phyloP scores from a whole-genome alignment of 2,888 invertebrate genomes.

The Andrena camellia region DNA sequence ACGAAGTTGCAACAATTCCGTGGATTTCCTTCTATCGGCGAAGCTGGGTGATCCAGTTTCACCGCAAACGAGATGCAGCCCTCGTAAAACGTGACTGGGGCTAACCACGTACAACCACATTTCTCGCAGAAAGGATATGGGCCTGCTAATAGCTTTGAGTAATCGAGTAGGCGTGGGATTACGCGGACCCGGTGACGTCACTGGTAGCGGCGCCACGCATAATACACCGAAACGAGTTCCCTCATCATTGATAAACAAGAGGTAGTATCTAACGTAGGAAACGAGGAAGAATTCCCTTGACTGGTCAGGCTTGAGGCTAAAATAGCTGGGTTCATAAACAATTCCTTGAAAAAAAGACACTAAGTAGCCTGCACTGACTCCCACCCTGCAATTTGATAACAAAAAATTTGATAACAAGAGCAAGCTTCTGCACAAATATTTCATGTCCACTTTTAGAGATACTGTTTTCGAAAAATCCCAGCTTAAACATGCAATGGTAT shows the following conservation, averaged over 20 bases:
- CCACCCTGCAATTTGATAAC: too few species aligned
- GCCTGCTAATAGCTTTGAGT: constrained; percentile 29
- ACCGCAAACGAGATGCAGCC: constrained; percentile 30
- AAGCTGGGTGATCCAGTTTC: constrained; percentile 45
- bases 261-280: too few species aligned
- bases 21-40: constrained; percentile 14
- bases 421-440: too few species aligned
- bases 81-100: constrained; percentile 49
- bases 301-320: too few species aligned
- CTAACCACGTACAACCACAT: constrained; percentile 21
- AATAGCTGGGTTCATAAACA: too few species aligned
- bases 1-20: background rate
- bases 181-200: constrained; percentile 52
- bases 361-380: too few species aligned
- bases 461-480: too few species aligned
- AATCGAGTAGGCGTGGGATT: constrained; percentile 55
- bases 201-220: constrained; percentile 40
- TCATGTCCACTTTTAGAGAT: too few species aligned
- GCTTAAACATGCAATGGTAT: too few species aligned
- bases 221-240: constrained; percentile 23
- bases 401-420: too few species aligned
- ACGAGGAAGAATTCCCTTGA: too few species aligned
- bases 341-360: too few species aligned
- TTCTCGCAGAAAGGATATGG: constrained; percentile 10
- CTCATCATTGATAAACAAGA: background rate